These are phyloP conservation scores for Galaxea fascicularis DNA, from an alignment of 92 coral and sea anemone species.

Conservation along the genomic window DNA sequence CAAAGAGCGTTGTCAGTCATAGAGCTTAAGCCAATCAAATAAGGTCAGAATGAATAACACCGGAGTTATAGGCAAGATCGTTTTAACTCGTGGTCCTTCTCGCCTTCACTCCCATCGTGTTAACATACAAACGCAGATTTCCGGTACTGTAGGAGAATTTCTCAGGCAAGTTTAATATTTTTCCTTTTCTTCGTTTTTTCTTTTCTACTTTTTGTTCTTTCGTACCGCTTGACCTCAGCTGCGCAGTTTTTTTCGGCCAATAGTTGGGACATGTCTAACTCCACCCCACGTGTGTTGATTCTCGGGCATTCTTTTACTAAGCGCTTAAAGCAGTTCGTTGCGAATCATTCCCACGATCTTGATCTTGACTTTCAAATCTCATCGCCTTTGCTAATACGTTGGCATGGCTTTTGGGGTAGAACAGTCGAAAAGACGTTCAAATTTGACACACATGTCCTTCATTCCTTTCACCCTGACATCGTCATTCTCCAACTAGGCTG, in stretches of 20 bases:
- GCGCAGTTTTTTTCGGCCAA: neutral
- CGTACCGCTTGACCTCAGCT: neutral
- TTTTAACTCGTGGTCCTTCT: too few species aligned
- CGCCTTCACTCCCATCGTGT: too few species aligned
- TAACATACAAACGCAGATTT: too few species aligned
- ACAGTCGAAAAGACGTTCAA: neutral
- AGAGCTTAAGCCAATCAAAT: constrained; percentile 6
- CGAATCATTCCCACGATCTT: constrained; percentile 4
- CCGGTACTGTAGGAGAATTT: too few species aligned
- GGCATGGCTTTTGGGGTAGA: neutral
- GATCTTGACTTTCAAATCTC: constrained; percentile 5
- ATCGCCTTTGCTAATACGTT: neutral
- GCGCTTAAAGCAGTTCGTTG: constrained; percentile 13
- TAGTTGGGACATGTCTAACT: too few species aligned
- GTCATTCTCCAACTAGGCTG: neutral
- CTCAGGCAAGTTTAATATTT: neutral
- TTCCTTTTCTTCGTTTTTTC: neutral
- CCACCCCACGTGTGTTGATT: neutral
- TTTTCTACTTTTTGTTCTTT: neutral
- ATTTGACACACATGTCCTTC: too few species aligned
- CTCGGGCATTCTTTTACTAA: constrained; percentile 13
- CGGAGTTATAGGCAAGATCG: too few species aligned
- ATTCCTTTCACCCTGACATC: too few species aligned
- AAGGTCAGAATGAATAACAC: neutral
- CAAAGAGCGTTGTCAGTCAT: neutral